Evolutionary conservation across 2,888 invertebrate genomes (phyloP), one percentile per base, ranked within the genome.

Genomic region (Drosophila nr. medialis): DNA sequence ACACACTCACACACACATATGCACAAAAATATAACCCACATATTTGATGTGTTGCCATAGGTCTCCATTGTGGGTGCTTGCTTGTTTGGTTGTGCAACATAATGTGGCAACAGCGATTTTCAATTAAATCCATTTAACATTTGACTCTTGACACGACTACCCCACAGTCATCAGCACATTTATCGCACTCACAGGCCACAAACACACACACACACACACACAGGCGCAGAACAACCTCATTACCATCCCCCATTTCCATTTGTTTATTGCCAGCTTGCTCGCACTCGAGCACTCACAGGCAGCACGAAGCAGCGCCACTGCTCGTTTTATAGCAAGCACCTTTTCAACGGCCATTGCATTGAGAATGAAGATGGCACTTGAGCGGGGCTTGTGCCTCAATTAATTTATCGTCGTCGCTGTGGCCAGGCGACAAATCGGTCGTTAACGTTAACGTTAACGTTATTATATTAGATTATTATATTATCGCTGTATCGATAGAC

Each of bases 111-210:
- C 76, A 69, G 64, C 70, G 80, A 76, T 83, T 89, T 85, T 83
- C 81, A 86, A 89, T 89, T 84, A 83, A 56, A 80, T 68, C 65
- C 74, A 84, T 69, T 76, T 69, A 87, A 84, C 83, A 87, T 76
- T 82, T 77, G 75, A 70, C 81, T 75, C 81, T 78, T 81, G 81
- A 81, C 78, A 65, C 77, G n/a, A 53, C 53, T n/a, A 38, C 54
- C 54, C 63, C 79, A 77, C 58, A 65, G 62, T 55, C 55, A 29
- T 55, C 55, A 55, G 48, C 55, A 42, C 64, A 77, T 65, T 77
- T 74, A 78, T 63, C 70, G 58, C 62, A 65, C 59, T 62, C 38
- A 56, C 64, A 63, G 36, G 36, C 51, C 42, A 62, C 24, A 54
- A 42, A 58, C 42, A 49, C 24, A 54, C 48, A 58, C 42, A 49